Percentiles rank a stretch among this genome's conserved stretches.
phyloP scores from a whole-genome alignment of 2,113 vertebrate genomes.

The Pica pica region DNA sequence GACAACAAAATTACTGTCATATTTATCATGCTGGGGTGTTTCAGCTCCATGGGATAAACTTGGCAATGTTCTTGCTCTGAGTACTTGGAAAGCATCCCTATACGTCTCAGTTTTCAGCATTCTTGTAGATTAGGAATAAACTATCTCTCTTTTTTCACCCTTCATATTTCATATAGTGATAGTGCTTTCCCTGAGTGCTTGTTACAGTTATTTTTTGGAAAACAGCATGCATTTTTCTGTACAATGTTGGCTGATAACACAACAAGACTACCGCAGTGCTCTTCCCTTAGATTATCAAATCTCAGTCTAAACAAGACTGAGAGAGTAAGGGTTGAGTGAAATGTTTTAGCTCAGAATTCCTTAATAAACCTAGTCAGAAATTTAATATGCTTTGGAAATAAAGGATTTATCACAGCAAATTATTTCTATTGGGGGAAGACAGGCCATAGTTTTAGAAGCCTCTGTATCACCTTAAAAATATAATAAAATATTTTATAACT shows the following conservation, averaged over 20 bases:
- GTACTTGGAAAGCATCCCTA: neutral
- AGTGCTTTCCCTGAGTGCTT: neutral
- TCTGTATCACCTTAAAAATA: neutral
- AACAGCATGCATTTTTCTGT: slow-evolving; percentile 17
- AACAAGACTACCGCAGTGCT: neutral
- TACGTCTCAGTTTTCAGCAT: neutral
- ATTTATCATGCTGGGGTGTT: neutral
- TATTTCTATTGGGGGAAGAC: neutral
- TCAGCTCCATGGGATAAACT: neutral
- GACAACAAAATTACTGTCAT: neutral
- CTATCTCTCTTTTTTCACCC: neutral
- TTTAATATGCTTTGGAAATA: neutral
- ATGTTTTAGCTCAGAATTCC: neutral
- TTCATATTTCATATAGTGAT: neutral
- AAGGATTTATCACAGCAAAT: neutral
- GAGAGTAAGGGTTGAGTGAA: neutral
- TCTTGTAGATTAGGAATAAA: neutral
- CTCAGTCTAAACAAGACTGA: neutral
- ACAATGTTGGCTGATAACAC: neutral
- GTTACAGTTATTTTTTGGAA: neutral
- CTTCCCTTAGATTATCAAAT: neutral
- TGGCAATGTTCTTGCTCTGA: neutral
- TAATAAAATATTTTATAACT: neutral
- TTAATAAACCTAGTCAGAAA: neutral
- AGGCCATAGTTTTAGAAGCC: neutral